A percentile compares a stretch with the other conserved stretches of the same genome.
Conservation (phyloP, 2,113 vertebrate species). For the Struthio camelus region DNA sequence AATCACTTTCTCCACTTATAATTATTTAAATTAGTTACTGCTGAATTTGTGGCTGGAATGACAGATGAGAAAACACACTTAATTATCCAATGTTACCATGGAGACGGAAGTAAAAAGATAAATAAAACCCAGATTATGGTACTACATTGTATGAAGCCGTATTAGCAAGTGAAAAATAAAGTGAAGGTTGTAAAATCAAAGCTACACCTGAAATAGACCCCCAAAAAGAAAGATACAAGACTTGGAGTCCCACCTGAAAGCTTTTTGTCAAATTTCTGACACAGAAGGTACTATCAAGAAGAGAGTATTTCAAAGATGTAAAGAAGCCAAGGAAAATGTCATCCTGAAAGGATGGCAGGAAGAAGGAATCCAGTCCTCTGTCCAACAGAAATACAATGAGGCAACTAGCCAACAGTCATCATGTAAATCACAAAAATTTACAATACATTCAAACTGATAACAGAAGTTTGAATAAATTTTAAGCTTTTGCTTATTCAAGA, state of each 20-base stretch:
- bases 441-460: background rate
- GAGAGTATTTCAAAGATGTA: background rate
- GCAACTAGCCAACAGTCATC: background rate
- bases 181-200: background rate
- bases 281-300: background rate
- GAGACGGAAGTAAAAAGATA: slow-evolving; percentile 11
- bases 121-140: background rate
- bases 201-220: background rate
- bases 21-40: slow-evolving; percentile 28
- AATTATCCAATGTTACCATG: slow-evolving; percentile 9
- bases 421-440: background rate
- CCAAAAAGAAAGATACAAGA: background rate
- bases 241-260: background rate
- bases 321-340: background rate
- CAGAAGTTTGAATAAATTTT: background rate
- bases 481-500: background rate
- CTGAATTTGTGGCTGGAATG: background rate
- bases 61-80: slow-evolving; percentile 22
- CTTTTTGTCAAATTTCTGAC: background rate
- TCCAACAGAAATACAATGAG: background rate
- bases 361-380: background rate
- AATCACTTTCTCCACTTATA: background rate
- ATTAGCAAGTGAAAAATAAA: slow-evolving; percentile 11
- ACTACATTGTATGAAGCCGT: background rate
- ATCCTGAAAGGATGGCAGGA: background rate